Percentiles rank a stretch among this genome's conserved stretches.
phyloP scores from a whole-genome alignment of 2,113 vertebrate genomes.

The rabbit (Oryctolagus cuniculus) region mOryCun1.1 NC_091434.1:173864001-173864500 shows the following conservation, averaged over 20 bases:
- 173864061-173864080: no score
- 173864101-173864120: no score
- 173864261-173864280: slow-evolving; percentile 85
- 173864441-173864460: not conserved
- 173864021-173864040: no score
- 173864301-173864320: slow-evolving; percentile 83
- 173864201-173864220: slow-evolving; percentile 84
- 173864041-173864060: no score
- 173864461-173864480: no score
- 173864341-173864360: slow-evolving; percentile 79
- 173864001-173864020: no score
- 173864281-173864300: slow-evolving; percentile 78
- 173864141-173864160: slow-evolving; percentile 76
- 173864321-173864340: slow-evolving; percentile 78
- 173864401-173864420: not conserved
- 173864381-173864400: not conserved
- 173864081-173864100: no score
- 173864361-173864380: slow-evolving; percentile 48
- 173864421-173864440: not conserved
- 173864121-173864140: no score
- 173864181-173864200: slow-evolving; percentile 76
- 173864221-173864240: slow-evolving; percentile 84
- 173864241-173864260: slow-evolving; percentile 83
- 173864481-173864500: no score
- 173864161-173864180: no score